Percentiles rank a stretch among this genome's conserved stretches.
Evolutionary conservation across 2,797 vertebrate genomes (phyloP).

Genomic region (Cygnus olor): DNA sequence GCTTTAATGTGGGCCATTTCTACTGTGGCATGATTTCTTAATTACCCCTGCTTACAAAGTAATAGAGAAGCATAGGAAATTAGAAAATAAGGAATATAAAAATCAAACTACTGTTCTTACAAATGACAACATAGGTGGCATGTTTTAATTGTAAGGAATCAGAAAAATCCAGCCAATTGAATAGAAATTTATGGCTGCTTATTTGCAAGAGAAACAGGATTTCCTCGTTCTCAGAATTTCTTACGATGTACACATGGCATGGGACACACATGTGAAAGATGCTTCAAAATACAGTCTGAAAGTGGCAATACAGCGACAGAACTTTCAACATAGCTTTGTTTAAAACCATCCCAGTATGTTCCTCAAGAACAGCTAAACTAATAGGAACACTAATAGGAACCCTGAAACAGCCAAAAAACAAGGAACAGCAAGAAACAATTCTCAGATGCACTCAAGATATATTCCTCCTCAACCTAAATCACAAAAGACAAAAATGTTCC

Average conservation of each 20-base stretch:
- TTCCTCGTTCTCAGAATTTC: neutral
- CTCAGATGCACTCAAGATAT: neutral
- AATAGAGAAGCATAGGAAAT: neutral
- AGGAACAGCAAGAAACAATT: neutral
- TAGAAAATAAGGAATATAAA: neutral
- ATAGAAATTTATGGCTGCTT: neutral
- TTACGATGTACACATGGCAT: neutral
- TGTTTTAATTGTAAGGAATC: neutral
- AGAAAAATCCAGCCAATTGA: neutral
- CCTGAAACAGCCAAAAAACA: neutral
- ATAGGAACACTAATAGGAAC: slow-evolving; percentile 4
- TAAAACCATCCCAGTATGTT: slow-evolving; percentile 52
- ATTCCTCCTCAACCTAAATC: neutral
- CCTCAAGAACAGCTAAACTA: neutral
- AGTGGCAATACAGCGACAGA: neutral
- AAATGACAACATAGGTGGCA: neutral
- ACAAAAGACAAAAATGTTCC: neutral
- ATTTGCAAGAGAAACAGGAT: neutral
- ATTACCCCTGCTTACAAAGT: neutral
- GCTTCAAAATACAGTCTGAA: slow-evolving; percentile 3
- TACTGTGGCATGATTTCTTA: neutral
- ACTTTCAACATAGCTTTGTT: neutral
- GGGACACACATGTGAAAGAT: slow-evolving; percentile 2
- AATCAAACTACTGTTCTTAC: neutral
- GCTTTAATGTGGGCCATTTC: neutral